Evolutionary conservation across 1,140 invertebrate species (phyloP).

Genomic region (Cylas formicarius): DNA sequence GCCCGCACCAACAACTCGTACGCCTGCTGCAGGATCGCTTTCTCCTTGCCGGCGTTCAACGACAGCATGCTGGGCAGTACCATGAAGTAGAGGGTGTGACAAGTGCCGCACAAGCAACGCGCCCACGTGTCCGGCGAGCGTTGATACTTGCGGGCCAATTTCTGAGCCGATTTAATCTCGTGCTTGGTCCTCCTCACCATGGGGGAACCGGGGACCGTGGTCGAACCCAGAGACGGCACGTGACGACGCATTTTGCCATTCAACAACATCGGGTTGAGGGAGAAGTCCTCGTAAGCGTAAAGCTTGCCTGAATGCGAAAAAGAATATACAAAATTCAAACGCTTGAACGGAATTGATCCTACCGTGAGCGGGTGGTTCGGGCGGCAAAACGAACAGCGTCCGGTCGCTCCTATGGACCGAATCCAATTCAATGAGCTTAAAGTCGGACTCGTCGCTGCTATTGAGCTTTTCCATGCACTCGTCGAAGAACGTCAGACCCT

Average conservation of each 20-base stretch:
- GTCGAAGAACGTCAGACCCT: conserved; percentile 93
- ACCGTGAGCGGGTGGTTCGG: conserved; percentile 55
- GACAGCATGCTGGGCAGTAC: conserved; percentile 76
- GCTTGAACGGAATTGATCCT: neutral
- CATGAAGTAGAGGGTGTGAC: conserved; percentile 96
- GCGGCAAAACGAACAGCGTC: conserved; percentile 94
- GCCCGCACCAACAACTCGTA: conserved; percentile 83
- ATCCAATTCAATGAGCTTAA: conserved; percentile 41
- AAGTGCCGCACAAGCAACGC: conserved; percentile 78
- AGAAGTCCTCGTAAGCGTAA: conserved; percentile 50
- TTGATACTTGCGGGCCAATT: conserved; percentile 57
- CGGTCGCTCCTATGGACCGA: conserved; percentile 60
- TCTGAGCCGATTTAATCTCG: conserved; percentile 87
- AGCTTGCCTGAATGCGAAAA: conserved; percentile 40
- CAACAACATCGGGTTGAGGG: conserved; percentile 47
- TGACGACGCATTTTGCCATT: conserved; percentile 40
- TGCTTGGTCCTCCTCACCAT: conserved; percentile 90
- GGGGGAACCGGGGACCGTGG: conserved; percentile 69
- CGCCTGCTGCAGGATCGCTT: conserved; percentile 72
- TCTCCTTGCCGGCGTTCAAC: conserved; percentile 56
- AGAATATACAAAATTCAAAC: too few species aligned
- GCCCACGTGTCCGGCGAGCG: conserved; percentile 77
- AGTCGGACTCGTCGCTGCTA: conserved; percentile 49
- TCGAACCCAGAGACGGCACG: conserved; percentile 43
- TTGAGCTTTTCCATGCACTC: conserved; percentile 83